phyloP scores from a whole-genome alignment of 1,140 invertebrate species.

The Solenopsis invicta region DNA sequence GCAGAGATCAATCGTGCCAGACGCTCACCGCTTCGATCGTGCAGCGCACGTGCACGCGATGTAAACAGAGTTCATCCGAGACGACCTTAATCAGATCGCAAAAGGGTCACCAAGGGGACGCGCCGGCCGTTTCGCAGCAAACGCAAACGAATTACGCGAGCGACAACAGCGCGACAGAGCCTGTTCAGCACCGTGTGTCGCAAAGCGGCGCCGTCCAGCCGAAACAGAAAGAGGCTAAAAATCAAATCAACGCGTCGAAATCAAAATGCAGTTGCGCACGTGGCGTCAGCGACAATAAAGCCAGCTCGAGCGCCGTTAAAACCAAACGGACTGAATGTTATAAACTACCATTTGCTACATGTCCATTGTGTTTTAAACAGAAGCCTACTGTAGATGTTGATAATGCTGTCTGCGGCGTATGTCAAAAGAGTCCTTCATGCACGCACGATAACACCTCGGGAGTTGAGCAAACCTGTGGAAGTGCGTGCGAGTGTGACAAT shows the following conservation, averaged over 20 bases:
- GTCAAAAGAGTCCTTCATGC: constrained; percentile 46
- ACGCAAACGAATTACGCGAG: constrained; percentile 37
- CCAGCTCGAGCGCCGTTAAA: not conserved
- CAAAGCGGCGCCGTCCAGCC: constrained; percentile 35
- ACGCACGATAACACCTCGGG: not conserved
- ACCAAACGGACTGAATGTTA: constrained; percentile 7
- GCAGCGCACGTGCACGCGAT: constrained; percentile 23
- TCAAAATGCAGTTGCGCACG: constrained; percentile 71
- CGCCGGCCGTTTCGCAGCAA: not conserved
- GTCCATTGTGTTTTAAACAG: constrained; percentile 44
- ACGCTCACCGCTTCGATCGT: constrained; percentile 37
- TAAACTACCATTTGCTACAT: constrained; percentile 35
- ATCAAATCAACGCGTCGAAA: constrained; percentile 83
- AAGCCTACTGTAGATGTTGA: not conserved
- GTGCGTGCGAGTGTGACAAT: constrained; percentile 47
- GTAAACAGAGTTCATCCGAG: constrained; percentile 41
- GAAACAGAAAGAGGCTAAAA: constrained; percentile 83
- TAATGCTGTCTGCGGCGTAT: constrained; percentile 19
- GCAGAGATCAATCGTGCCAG: constrained; percentile 48
- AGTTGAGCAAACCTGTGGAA: not conserved
- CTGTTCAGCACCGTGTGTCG: not conserved
- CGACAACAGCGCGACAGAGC: constrained; percentile 31
- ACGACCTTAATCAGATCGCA: not conserved
- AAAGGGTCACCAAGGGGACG: not conserved
- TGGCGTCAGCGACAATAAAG: not conserved